Percentiles rank a stretch among this genome's conserved stretches.
phyloP scores from a whole-genome alignment of 2,888 invertebrate genomes.

The Drosophila cracens region DNA sequence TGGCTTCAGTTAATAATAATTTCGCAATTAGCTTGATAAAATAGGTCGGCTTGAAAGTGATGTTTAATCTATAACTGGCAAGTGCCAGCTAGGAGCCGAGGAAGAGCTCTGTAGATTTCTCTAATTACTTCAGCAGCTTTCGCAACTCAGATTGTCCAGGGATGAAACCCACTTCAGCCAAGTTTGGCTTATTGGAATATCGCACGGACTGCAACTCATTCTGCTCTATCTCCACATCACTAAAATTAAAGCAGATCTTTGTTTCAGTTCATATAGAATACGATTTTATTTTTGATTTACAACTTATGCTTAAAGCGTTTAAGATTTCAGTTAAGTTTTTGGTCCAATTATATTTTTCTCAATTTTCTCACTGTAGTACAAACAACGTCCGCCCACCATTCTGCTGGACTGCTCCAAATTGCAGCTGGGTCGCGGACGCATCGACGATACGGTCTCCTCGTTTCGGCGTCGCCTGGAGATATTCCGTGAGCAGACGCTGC shows the following conservation, averaged over 20 bases:
- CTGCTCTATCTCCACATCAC: accelerated
- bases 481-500: conserved; percentile 94
- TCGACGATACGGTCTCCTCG: conserved; percentile 94
- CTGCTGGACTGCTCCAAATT: conserved; percentile 96
- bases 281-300: not conserved
- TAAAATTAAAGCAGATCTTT: not conserved
- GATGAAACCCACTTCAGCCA: not conserved
- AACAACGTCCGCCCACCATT: conserved; percentile 91
- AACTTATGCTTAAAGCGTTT: not conserved
- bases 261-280: not conserved
- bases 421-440: conserved; percentile 92
- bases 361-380: conserved; percentile 86
- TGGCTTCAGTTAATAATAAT: not conserved
- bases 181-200: not conserved
- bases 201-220: not conserved
- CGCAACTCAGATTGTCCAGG: not conserved
- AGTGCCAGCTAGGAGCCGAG: not conserved
- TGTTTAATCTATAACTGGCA: not conserved
- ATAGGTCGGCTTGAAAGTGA: not conserved
- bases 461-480: conserved; percentile 93
- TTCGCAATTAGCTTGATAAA: accelerated
- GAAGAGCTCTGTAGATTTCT: too few relatives aligned
- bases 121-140: not conserved
- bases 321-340: not conserved
- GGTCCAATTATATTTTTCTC: conserved; percentile 37